Conservation (phyloP, 2,888 invertebrate genomes). For the Epistrophe grossulariae region DNA sequence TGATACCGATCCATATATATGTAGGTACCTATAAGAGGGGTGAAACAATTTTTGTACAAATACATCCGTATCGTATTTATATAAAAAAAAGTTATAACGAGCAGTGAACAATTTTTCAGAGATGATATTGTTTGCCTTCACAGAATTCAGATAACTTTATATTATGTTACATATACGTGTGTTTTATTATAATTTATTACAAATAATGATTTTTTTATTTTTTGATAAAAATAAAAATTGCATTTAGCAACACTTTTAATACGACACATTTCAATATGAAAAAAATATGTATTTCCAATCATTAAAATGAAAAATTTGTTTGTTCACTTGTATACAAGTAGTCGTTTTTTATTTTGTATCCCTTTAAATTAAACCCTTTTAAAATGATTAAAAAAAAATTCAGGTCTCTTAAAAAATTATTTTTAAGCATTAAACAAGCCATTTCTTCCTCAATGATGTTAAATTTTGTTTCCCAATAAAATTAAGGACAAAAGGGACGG, state of each 20-base stretch:
- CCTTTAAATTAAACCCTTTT: neutral
- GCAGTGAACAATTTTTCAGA: neutral
- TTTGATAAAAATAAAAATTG: neutral
- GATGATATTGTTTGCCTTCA: neutral
- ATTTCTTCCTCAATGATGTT: neutral
- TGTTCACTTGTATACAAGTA: too few species aligned
- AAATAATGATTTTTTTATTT: neutral
- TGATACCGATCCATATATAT: too few species aligned
- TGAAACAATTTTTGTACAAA: neutral
- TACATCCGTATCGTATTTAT: neutral
- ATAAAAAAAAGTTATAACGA: neutral
- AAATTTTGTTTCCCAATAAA: neutral
- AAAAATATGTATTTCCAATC: neutral
- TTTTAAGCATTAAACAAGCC: neutral
- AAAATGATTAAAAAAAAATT: neutral
- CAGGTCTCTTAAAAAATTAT: too few species aligned
- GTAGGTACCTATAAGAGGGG: too few species aligned
- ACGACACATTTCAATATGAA: neutral
- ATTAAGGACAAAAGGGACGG: neutral
- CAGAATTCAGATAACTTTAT: neutral
- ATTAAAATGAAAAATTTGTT: too few species aligned
- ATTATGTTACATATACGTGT: neutral
- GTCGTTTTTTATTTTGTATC: too few species aligned
- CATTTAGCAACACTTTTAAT: neutral
- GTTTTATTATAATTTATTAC: neutral